phyloP scores from a whole-genome alignment of 2,888 invertebrate species.

The Seira musarum region DNA sequence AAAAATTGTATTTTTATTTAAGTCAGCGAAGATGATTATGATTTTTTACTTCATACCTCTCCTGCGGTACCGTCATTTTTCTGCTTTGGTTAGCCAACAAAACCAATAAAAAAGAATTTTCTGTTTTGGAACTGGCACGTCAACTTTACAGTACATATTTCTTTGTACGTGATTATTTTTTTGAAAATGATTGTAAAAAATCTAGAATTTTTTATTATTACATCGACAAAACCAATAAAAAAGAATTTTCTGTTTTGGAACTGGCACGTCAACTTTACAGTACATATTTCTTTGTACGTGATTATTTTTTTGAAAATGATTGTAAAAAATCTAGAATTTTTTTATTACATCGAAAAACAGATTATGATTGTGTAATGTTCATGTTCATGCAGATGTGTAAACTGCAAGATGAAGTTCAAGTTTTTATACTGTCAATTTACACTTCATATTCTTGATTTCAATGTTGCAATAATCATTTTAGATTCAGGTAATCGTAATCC shows the following conservation, averaged over 20 bases:
- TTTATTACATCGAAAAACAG: slow-evolving; percentile 18
- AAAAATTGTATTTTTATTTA: background rate
- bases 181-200: background rate
- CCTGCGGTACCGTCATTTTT: slow-evolving; percentile 48
- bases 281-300: slow-evolving; percentile 1
- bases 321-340: background rate
- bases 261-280: slow-evolving; percentile 3
- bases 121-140: slow-evolving; percentile 4
- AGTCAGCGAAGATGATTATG: background rate
- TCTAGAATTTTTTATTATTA: background rate
- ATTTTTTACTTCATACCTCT: background rate
- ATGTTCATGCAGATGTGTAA: slow-evolving; percentile 5
- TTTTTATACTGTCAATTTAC: background rate
- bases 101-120: slow-evolving; percentile 11
- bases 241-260: background rate
- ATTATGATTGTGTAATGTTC: background rate
- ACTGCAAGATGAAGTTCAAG: slow-evolving; percentile 11
- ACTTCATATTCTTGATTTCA: background rate
- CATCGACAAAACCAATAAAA: slow-evolving; percentile 30
- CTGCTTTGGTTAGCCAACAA: slow-evolving; percentile 54
- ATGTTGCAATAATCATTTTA: background rate
- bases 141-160: slow-evolving; percentile 1
- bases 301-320: slow-evolving; percentile 4
- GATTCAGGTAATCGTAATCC: background rate
- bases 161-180: slow-evolving; percentile 9